These are phyloP conservation scores for Rutilus rutilus DNA, from an alignment of 2,113 vertebrate genomes.

Conservation along the genomic window DNA sequence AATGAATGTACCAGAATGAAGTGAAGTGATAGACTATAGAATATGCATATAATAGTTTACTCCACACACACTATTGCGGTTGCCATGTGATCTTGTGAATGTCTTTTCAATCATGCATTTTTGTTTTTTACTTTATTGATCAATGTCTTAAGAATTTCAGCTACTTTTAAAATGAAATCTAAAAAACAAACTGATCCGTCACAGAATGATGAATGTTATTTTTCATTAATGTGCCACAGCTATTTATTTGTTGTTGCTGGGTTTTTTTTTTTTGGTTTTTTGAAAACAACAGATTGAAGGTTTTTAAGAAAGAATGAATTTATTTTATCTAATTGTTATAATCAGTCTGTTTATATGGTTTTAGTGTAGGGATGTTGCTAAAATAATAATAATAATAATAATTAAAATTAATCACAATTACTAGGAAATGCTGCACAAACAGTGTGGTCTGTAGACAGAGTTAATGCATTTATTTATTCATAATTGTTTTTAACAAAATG, in stretches of 20 bases:
- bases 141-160: background rate
- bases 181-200: background rate
- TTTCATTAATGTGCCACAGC: background rate
- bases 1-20: conserved; percentile 45
- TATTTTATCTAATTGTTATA: background rate
- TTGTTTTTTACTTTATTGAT: background rate
- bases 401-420: background rate
- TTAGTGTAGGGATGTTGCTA: background rate
- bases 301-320: background rate
- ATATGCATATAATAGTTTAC: background rate
- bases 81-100: conserved; percentile 22
- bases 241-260: background rate
- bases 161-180: background rate
- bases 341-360: background rate
- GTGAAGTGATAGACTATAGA: conserved; percentile 14
- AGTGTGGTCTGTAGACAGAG: background rate
- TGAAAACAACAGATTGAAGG: background rate
- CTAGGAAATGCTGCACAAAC: background rate
- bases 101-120: background rate
- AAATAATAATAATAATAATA: background rate
- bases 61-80: background rate
- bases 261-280: no score
- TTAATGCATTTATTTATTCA: background rate
- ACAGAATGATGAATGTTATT: background rate
- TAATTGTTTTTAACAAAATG: background rate